Base-by-base conservation (phyloP, 2,113 vertebrate genomes). In the Cinclus cinclus region DNA sequence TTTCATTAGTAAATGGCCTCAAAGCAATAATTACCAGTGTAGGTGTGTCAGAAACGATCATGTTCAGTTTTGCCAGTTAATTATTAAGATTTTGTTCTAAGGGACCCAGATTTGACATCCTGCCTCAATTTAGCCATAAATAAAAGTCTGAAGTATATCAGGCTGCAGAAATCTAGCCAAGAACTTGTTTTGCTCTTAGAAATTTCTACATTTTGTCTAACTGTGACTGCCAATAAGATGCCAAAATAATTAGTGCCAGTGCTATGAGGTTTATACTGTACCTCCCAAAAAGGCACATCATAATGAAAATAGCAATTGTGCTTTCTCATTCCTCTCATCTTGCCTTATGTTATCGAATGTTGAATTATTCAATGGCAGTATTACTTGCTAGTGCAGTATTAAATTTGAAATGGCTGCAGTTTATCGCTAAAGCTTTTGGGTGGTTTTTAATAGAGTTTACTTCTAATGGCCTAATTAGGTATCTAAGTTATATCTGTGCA, bases 21-120 rank as follows among this genome's bases (percentile, higher is more conserved):
- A 99, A 99, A 99, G 99, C 99, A 99, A 98, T 99, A 99, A 99
- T 99, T 99, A 99, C 98, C 98, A 99, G 99, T 99, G 99, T 99
- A 99, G 99, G 99, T 99, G 99, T 99, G 99, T 99, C 99, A 99
- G 98, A 99, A 99, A 98, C 90, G 97, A 99, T 99, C 99, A 99
- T 99, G 99, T 99, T 99, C 98, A 99, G 98, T 98, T 99, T 98
- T 99, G 98, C 99, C 98, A 99, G 99, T 99, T 99, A 99, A 99
- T 99, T 99, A 99, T 98, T 98, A 99, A 99, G 98, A 99, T 99
- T 99, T 99, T 98, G 98, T 99, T 99, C 97, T 96, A 97, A 98
- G 98, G 98, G 98, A 98, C 98, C 98, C 96, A 97, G 98, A 98
- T 99, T 98, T 99, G 99, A 99, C 99, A 98, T 98, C 83, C 87